Conservation (phyloP, 2,888 invertebrate genomes). For the Catocala sponsa region DNA sequence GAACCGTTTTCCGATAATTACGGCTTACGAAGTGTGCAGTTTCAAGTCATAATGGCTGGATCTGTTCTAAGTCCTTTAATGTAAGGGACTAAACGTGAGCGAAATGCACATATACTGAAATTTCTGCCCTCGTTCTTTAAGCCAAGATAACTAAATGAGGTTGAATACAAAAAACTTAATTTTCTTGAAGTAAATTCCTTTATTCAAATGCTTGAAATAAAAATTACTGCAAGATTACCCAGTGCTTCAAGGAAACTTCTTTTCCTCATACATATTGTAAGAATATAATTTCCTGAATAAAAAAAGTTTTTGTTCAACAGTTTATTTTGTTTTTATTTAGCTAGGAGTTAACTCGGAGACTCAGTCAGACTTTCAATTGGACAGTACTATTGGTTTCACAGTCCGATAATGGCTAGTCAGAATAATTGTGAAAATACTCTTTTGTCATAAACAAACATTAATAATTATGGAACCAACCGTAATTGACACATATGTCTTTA, state of each 20-base stretch:
- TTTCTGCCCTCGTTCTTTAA: neutral
- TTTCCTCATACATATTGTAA: no score
- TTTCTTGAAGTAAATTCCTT: neutral
- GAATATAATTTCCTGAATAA: no score
- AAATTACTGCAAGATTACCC: neutral
- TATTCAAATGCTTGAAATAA: neutral
- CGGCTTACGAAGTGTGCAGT: conserved; percentile 11
- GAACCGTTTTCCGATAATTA: conserved; percentile 13
- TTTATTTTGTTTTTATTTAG: no score
- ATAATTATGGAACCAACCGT: no score
- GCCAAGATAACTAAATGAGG: neutral
- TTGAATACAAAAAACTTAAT: conserved; percentile 2
- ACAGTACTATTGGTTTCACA: no score
- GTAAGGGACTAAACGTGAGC: conserved; percentile 34
- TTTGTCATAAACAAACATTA: no score
- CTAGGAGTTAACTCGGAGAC: no score
- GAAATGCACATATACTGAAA: conserved; percentile 24
- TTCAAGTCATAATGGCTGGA: conserved; percentile 15
- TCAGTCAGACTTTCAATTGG: no score
- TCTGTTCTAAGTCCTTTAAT: conserved; percentile 27
- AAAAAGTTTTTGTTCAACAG: no score
- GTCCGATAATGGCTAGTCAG: no score
- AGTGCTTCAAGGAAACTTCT: neutral
- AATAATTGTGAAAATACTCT: no score
- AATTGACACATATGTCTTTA: no score